Percentiles rank a stretch among this genome's conserved stretches.
phyloP scores from a whole-genome alignment of 2,797 vertebrate genomes.

The Characodon lateralis region DNA sequence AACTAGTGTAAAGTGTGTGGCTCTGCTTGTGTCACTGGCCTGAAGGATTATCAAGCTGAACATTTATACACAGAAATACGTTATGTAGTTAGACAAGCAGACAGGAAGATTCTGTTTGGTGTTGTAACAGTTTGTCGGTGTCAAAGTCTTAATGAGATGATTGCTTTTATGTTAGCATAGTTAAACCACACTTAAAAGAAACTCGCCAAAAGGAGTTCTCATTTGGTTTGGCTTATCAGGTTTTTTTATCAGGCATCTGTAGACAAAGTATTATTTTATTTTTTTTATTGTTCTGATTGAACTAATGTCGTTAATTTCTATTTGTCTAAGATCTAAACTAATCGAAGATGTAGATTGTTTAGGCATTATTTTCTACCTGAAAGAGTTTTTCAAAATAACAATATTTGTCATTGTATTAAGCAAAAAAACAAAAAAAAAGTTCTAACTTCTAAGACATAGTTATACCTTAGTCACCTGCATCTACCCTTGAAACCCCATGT shows the following conservation, averaged over 20 bases:
- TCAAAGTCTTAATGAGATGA: conserved; percentile 35
- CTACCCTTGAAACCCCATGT: conserved; percentile 52
- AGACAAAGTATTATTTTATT: not conserved
- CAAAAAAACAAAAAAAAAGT: not conserved
- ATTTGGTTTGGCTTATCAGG: not conserved
- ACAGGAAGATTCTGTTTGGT: conserved; percentile 40
- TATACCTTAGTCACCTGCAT: conserved; percentile 30
- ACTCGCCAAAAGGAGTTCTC: conserved; percentile 1
- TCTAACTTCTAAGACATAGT: not conserved
- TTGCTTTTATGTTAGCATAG: conserved; percentile 16
- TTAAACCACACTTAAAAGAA: not conserved
- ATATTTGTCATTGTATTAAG: not conserved
- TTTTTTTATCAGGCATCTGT: not conserved
- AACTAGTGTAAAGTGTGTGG: conserved; percentile 45
- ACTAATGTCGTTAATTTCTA: not conserved
- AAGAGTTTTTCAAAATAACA: not conserved
- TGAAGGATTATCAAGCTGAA: conserved; percentile 54
- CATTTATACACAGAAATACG: conserved; percentile 35
- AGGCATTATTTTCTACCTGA: not conserved
- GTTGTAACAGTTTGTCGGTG: conserved; percentile 42
- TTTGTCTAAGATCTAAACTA: not conserved
- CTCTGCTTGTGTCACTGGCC: conserved; percentile 47
- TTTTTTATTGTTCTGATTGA: not conserved
- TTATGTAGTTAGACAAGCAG: conserved; percentile 42
- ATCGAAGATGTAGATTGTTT: not conserved